These are phyloP conservation scores for Pseudocheirus occidentalis DNA, from an alignment of 2,797 vertebrate species.

Conservation along the genomic window DNA sequence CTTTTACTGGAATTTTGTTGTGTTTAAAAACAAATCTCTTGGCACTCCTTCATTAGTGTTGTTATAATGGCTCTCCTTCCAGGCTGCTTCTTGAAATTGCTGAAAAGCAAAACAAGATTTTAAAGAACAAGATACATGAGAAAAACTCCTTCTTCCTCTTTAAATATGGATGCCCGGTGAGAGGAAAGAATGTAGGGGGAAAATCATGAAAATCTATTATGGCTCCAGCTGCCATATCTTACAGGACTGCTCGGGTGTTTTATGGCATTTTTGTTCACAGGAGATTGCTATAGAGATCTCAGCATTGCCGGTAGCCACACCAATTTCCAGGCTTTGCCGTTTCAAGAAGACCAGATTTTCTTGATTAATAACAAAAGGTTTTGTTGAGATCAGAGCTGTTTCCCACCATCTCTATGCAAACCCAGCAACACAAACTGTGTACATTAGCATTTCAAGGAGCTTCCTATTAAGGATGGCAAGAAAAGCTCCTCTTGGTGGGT, in stretches of 20 bases:
- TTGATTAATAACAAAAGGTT: constrained; percentile 91
- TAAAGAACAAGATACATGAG: constrained; percentile 56
- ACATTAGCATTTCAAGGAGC: constrained; percentile 98
- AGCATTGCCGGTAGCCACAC: constrained; percentile 79
- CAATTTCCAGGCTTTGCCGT: constrained; percentile 83
- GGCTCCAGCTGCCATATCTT: constrained; percentile 53
- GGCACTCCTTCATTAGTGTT: constrained; percentile 42
- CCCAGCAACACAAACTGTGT: constrained; percentile 90
- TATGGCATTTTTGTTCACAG: constrained; percentile 75
- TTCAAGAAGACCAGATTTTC: constrained; percentile 89
- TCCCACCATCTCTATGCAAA: constrained; percentile 93
- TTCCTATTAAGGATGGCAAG: constrained; percentile 91
- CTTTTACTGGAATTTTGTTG: constrained; percentile 55
- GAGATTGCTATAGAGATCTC: constrained; percentile 82
- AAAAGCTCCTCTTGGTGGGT: constrained; percentile 93
- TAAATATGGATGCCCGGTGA: constrained; percentile 53
- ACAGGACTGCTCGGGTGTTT: constrained; percentile 52
- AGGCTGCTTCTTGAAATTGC: constrained; percentile 68
- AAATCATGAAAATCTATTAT: constrained; percentile 54
- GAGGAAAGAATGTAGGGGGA: constrained; percentile 62
- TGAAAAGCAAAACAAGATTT: constrained; percentile 72
- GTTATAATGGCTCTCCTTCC: constrained; percentile 65
- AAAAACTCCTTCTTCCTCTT: constrained; percentile 62
- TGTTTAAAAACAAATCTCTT: constrained; percentile 60
- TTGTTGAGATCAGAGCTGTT: constrained; percentile 88